Evolutionary conservation across 2,113 vertebrate species (phyloP).

Genomic region (Addax nasomaculatus): DNA sequence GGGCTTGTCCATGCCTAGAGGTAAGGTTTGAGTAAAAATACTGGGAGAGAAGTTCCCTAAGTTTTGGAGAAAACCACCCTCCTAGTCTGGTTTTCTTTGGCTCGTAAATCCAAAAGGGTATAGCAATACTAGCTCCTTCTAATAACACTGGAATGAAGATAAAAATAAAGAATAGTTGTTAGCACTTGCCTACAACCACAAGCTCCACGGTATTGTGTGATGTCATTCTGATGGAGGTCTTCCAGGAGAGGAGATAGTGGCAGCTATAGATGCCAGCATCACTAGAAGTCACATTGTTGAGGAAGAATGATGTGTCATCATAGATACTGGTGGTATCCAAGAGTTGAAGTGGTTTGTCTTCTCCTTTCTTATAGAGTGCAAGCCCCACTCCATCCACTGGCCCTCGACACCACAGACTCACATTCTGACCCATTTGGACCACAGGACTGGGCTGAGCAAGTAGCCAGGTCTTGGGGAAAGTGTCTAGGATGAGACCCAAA

Average conservation of each 20-base stretch:
- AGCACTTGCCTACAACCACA: constrained; percentile 67
- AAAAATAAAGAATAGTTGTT: constrained; percentile 37
- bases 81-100: not conserved
- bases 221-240: constrained; percentile 53
- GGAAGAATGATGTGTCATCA: constrained; percentile 34
- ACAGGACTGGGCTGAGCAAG: constrained; percentile 48
- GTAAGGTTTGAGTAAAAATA: not conserved
- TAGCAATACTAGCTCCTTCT: not conserved
- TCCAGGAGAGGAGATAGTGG: constrained; percentile 47
- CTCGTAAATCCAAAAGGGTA: not conserved
- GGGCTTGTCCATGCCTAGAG: not conserved
- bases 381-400: constrained; percentile 33
- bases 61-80: not conserved
- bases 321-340: constrained; percentile 13
- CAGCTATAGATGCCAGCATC: constrained; percentile 60
- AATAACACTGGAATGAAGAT: not conserved
- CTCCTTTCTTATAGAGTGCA: constrained; percentile 53
- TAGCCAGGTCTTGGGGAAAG: constrained; percentile 60
- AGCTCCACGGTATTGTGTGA: constrained; percentile 49
- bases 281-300: constrained; percentile 48
- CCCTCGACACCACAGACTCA: constrained; percentile 48
- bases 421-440: constrained; percentile 52
- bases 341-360: constrained; percentile 46
- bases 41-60: not conserved
- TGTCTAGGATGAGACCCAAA: constrained; percentile 53